These are phyloP conservation scores for Diachasma alloeum DNA, from an alignment of 1,140 invertebrate species.

Conservation along the genomic window DNA sequence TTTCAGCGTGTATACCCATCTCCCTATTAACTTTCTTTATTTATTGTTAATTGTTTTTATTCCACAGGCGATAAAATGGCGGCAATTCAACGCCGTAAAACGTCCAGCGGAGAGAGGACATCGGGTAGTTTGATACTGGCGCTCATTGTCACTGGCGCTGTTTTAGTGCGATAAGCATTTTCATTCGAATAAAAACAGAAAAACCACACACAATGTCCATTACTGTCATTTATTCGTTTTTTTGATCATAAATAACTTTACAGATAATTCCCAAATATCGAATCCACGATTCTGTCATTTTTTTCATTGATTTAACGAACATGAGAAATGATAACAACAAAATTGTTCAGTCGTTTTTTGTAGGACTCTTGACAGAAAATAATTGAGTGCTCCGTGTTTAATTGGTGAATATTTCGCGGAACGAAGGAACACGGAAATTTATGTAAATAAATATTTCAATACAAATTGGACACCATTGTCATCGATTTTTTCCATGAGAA, in stretches of 20 bases:
- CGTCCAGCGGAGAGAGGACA: conserved; percentile 52
- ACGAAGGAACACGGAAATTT: background rate
- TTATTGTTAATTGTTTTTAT: conserved; percentile 35
- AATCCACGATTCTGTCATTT: background rate
- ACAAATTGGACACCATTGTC: background rate
- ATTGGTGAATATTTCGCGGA: background rate
- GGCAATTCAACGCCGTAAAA: conserved; percentile 63
- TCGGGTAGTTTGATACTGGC: conserved; percentile 48
- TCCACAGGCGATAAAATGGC: conserved; percentile 65
- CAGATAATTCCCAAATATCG: conserved; percentile 2
- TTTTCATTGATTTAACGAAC: background rate
- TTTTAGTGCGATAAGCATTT: conserved; percentile 60
- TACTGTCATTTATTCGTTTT: conserved; percentile 56
- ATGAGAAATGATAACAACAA: background rate
- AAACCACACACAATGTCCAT: conserved; percentile 47
- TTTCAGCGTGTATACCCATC: background rate
- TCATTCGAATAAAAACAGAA: conserved; percentile 40
- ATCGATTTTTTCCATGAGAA: background rate
- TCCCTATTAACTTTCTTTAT: background rate
- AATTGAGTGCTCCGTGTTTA: background rate
- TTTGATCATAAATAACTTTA: conserved; percentile 50
- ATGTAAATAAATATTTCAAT: background rate
- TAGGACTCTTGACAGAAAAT: background rate
- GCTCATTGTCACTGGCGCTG: conserved; percentile 47
- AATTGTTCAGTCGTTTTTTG: background rate